Evolutionary conservation across 1,140 invertebrate species (phyloP).

Genomic region (Diorhabda elongata): DNA sequence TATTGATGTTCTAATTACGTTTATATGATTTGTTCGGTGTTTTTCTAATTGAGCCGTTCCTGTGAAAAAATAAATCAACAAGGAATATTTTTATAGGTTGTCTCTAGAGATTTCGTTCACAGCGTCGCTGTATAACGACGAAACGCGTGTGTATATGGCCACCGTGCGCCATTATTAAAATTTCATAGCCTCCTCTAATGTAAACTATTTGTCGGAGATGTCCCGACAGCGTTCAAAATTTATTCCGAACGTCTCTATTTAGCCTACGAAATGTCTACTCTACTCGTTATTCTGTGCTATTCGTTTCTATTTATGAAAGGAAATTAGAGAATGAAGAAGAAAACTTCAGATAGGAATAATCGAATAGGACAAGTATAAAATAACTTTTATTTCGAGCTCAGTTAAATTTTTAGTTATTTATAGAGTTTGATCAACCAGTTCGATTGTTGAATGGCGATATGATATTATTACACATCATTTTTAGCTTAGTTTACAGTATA

Average conservation of each 20-base stretch:
- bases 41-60: not conserved
- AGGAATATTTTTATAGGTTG: not conserved
- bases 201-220: conserved; percentile 28
- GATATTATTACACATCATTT: no score
- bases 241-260: conserved; percentile 12
- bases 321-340: no score
- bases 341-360: no score
- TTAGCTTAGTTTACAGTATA: no score
- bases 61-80: not conserved
- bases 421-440: no score
- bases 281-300: not conserved
- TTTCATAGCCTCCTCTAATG: conserved; percentile 29
- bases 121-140: not conserved
- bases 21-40: no score
- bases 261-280: conserved; percentile 13
- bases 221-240: conserved; percentile 26
- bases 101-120: not conserved
- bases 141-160: conserved; percentile 13
- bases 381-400: no score
- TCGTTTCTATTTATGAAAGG: not conserved
- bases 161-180: conserved; percentile 23
- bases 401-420: no score
- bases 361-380: no score
- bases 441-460: no score
- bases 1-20: no score